Base-by-base conservation (phyloP, 2,888 invertebrate genomes). In the Ganaspis brasiliensis region DNA sequence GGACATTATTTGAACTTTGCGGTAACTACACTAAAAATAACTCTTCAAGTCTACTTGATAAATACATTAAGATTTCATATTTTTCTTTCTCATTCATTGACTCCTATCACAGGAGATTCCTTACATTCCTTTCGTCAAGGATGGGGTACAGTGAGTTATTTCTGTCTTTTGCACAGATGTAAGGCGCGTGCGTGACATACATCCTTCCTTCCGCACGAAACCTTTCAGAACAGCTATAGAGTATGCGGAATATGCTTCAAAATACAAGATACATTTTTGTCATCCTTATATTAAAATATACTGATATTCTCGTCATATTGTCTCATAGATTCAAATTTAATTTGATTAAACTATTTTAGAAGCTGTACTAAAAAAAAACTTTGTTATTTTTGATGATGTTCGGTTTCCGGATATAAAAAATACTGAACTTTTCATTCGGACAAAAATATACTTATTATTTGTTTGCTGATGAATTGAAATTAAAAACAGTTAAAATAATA, bases 181-280 rank as follows among this genome's bases (percentile, higher is more conserved):
- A 76, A 75, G 72, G 82, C 79, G 75, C 82, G 81, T 79, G 82
- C 79, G 78, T 74, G 72, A 74, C 76, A 81, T 76, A 79, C 81
- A 81, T 80, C 80, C 82, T 87, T 84, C 82, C 86, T 87, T 87
- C 87, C 87, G 86, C 85, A 81, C 77, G 75, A 76, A 78, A 79
- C 19, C 9, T 52, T 52, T 52, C 16, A 52, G n/a, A 52, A 5
- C 3, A 8, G 16, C 16, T 49, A 8, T 49, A n/a, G n/a, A 6
- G n/a, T n/a, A n/a, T n/a, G 4, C n/a, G 49, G 6, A 49, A 52
- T 45, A 40, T 40, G 40, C 9, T 52, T 19, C 31, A 31, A 31
- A 31, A 6, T n/a, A 49, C 9, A 19, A 19, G 52, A 52, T 19
- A 52, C 16, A 16, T 52, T 16, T 19, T 19, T 52, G 4, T 16